Evolutionary conservation across 2,797 vertebrate species (phyloP).

Genomic region (Pyrocephalus nanus): DNA sequence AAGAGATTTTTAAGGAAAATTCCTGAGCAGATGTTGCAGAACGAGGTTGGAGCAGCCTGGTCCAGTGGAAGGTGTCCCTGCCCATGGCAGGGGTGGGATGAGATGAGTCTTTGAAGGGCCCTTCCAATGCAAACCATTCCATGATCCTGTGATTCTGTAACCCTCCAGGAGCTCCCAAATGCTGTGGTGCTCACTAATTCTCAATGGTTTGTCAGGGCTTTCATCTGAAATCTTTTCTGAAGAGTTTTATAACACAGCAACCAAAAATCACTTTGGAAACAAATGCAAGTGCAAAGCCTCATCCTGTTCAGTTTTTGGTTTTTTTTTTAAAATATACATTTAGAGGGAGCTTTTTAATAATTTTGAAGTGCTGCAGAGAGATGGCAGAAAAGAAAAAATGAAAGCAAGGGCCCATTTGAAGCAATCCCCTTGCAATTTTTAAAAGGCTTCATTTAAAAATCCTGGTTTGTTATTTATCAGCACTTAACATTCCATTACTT

Average conservation of each 20-base stretch:
- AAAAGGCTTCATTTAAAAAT: neutral
- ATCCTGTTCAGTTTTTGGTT: neutral
- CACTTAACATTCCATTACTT: neutral
- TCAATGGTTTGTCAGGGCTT: neutral
- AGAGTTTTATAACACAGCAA: neutral
- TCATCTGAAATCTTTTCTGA: neutral
- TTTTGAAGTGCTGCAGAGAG: neutral
- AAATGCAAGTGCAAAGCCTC: neutral
- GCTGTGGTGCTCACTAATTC: neutral
- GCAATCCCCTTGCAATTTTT: neutral
- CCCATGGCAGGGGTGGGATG: neutral
- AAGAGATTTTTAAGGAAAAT: neutral
- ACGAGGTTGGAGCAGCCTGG: neutral
- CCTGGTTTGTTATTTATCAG: neutral
- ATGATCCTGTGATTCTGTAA: fast-evolving
- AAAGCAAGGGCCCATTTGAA: neutral
- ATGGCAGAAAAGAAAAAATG: neutral
- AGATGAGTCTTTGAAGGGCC: neutral
- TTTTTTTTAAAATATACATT: neutral
- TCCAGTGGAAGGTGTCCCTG: neutral
- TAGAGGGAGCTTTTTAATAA: neutral
- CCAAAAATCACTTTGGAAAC: neutral
- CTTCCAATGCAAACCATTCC: neutral
- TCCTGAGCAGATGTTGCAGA: neutral
- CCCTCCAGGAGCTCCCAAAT: neutral